Base-by-base conservation (phyloP, 35 echinoderm and acorn worm species). In the Patiria miniata region DNA sequence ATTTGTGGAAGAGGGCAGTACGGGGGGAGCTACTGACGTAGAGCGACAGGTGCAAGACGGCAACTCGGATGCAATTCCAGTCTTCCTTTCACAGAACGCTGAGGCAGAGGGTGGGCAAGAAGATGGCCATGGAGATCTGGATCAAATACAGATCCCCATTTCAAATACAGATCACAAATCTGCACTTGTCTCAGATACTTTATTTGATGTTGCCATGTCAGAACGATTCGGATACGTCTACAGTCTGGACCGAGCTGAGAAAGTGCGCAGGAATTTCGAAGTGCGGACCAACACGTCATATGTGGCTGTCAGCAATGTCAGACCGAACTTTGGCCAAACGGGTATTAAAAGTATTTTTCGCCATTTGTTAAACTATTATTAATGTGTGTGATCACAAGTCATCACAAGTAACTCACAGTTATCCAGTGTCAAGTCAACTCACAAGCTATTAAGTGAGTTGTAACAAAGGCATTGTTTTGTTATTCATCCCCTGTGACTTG, bases 171-270 rank as follows among this genome's bases (percentile, higher is more conserved):
- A n/a, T 12, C 42, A 47, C 4, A 6, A 47, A 47, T 47, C n/a
- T 47, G 42, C 12, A 47, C 42, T 47, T n/a, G 42, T 6, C 12
- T 47, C 42, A 12, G 12, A 22, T 30, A 73, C 21, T 73, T 23
- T 73, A 8, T 73, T 73, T 73, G n/a, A 73, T 9, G 65, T 73
- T 73, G 65, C 65, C 7, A 14, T 73, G 30, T 73, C 65, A 23
- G 65, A 73, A 4, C 65, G 65, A 73, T 73, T 73, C 29, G 65
- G 65, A 22, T 73, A 73, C 29, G 65, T 73, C 65, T 73, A 73
- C 30, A 73, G 65, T 30, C 26, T 73, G 65, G 65, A n/a, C 14
- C 65, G 34, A 23, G 65, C 65, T 10, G 23, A 73, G 65, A 73
- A 73, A 73, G 12, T 73, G 10, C 22, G 65, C 26, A 26, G 65